Base-by-base conservation (phyloP, 2,113 vertebrate genomes). In the Phocoena phocoena region DNA sequence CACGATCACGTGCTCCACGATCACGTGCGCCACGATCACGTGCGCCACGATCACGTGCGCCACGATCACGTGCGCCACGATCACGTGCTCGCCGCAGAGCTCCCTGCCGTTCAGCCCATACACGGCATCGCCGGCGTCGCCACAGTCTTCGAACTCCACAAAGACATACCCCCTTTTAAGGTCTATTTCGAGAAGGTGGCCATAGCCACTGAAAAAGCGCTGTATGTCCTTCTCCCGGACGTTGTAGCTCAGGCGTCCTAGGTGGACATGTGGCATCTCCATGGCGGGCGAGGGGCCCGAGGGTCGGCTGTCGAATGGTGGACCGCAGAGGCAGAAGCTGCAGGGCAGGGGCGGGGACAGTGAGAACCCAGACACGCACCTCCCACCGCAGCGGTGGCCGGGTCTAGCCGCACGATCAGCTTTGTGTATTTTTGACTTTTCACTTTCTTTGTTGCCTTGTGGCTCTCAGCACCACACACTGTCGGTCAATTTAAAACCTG, bases 21-120 rank as follows among this genome's bases (percentile, higher is more conserved):
- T 36, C 36, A 36, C 36, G 36, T 3, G 50, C 50, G 14, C 13
- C 50, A 50, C 50, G 3, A 50, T 50, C 50, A 15, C 14, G 50
- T 14, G 47, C 12, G 14, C 36, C 36, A 36, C 36, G 36, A 36
- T 36, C 36, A 36, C 36, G 50, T 3, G 50, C 50, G 14, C 13
- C 50, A 50, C 50, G 3, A 50, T 50, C 50, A 15, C 14, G 50
- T 14, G 47, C 12, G 14, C 47, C 50, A 18, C 99, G 81, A 99
- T 99, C 97, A 99, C 99, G 10, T 99, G 99, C 97, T 99, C 99
- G 41, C 99, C 99, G 85, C 99, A 99, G 70, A 99, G 98, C 87
- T 99, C 99, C 98, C 99, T 99, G 97, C 99, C 99, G 95, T 99
- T 99, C 98, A 99, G 98, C 97, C 99, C 99, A 44, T 99, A 99